Conservation (phyloP, 2,113 vertebrate genomes). For the Lampris megalopsis region DNA sequence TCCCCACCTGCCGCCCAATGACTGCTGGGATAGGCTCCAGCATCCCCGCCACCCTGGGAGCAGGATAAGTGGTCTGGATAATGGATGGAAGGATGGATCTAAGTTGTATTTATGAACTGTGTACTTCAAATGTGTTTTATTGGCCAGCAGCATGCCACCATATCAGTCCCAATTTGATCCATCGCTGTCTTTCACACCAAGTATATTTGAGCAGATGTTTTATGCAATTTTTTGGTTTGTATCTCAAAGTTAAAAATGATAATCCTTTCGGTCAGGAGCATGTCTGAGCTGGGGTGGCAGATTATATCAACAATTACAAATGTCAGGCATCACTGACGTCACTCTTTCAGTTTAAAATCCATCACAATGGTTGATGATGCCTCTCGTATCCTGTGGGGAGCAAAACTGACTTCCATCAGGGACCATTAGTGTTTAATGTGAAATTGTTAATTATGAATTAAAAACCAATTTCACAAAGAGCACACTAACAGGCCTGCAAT, state of each 20-base stretch:
- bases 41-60: too few relatives aligned
- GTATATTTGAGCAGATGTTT: conserved; percentile 4
- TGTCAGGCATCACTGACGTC: conserved; percentile 29
- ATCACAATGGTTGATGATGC: conserved; percentile 25
- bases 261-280: conserved; percentile 24
- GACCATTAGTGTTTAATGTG: conserved; percentile 63
- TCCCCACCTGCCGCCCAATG: too few relatives aligned
- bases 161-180: conserved; percentile 26
- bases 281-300: conserved; percentile 7
- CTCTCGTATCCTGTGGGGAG: conserved; percentile 24
- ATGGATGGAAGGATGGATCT: too few relatives aligned
- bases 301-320: conserved; percentile 49
- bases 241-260: conserved; percentile 17
- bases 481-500: conserved; percentile 42
- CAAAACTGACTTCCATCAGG: conserved; percentile 64
- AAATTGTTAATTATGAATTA: conserved; percentile 67
- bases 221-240: conserved; percentile 20
- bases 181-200: conserved; percentile 10
- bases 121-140: conserved; percentile 36
- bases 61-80: too few relatives aligned
- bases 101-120: not conserved
- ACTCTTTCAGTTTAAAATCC: conserved; percentile 27
- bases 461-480: conserved; percentile 64
- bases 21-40: too few relatives aligned
- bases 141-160: conserved; percentile 2